phyloP scores from a whole-genome alignment of 1,140 invertebrate species.

The Drosophila azteca region DNA sequence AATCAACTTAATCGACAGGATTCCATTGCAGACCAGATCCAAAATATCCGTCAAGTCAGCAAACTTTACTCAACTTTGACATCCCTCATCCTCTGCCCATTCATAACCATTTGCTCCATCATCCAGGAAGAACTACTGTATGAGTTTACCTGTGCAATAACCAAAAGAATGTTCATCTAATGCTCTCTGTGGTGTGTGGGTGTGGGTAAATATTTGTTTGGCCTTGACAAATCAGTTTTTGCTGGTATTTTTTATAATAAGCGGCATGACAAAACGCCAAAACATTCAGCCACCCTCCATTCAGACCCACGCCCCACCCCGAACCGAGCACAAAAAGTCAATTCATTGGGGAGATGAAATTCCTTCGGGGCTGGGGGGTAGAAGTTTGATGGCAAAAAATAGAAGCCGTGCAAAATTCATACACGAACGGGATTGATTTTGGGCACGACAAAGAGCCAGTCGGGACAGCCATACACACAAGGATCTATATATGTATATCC shows the following conservation, averaged over 20 bases:
- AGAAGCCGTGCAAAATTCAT: constrained; percentile 74
- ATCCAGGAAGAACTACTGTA: constrained; percentile 17
- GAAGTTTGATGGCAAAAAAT: constrained; percentile 51
- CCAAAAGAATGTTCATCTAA: constrained; percentile 56
- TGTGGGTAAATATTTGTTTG: constrained; percentile 69
- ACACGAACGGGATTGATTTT: constrained; percentile 68
- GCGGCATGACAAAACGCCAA: constrained; percentile 60
- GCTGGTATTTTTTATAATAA: constrained; percentile 69
- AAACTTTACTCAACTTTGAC: constrained; percentile 42
- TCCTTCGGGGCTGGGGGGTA: constrained; percentile 37
- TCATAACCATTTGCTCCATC: constrained; percentile 39
- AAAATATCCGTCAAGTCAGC: constrained; percentile 62
- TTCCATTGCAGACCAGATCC: constrained; percentile 44
- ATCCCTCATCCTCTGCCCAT: constrained; percentile 2
- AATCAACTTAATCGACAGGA: constrained; percentile 67
- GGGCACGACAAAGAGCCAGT: constrained; percentile 48
- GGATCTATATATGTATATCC: constrained; percentile 3
- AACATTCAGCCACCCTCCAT: constrained; percentile 44
- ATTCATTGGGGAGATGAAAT: constrained; percentile 66
- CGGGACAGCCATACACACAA: constrained; percentile 20
- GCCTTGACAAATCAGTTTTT: constrained; percentile 77
- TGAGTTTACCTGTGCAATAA: constrained; percentile 51
- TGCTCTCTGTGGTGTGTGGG: too few species aligned
- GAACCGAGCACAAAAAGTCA: constrained; percentile 27
- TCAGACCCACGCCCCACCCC: background rate